Base-by-base conservation (phyloP, 2,888 invertebrate genomes). In the Lithophane socia region DNA sequence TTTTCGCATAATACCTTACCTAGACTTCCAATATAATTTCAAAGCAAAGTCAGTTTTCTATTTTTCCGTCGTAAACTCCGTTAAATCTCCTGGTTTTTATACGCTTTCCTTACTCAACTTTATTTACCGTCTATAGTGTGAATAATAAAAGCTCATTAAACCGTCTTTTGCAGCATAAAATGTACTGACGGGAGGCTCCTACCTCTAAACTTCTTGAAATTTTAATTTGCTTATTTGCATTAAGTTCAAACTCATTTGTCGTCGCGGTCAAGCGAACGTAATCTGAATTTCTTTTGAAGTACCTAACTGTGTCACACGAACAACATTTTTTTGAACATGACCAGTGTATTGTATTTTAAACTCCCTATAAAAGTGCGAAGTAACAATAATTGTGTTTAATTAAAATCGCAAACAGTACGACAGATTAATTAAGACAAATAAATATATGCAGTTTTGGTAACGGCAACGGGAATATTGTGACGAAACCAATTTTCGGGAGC, bases 401-500 rank as follows among this genome's bases (percentile, higher is more conserved):
- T 47, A 52, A 82, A 72, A 67, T 60, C 58, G 2, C 56, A 58
- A 79, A 61, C 76, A 73, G 58, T 13, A 44, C 69, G 60, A 80
- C 78, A 67, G 70, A 78, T 85, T 77, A 70, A 87, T 84, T 75
- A 86, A 84, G 82, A 84, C 73, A 84, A 80, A 85, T 77, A 84
- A 75, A 84, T 75, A 52, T 61, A 64, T 56, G 52, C 56, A 79
- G 63, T 75, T 77, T 71, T 77, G 70, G 81, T 78, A 74, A 80
- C 71, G 58, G 70, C 63, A 74, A 18, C 49, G 68, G 42, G 80
- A 72, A 77, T 84, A 86, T 86, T 87, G 84, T 89, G 90, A 85
- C 84, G 75, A 83, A 88, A 86, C 82, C 88, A 90, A 92, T 92
- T 90, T 89, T 80, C 86, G 80, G 79, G 85, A 80, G 85, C 90